Percentiles rank a stretch among this genome's conserved stretches.
Conservation (phyloP, 2,888 invertebrate genomes). For the Melieria crassipennis region DNA sequence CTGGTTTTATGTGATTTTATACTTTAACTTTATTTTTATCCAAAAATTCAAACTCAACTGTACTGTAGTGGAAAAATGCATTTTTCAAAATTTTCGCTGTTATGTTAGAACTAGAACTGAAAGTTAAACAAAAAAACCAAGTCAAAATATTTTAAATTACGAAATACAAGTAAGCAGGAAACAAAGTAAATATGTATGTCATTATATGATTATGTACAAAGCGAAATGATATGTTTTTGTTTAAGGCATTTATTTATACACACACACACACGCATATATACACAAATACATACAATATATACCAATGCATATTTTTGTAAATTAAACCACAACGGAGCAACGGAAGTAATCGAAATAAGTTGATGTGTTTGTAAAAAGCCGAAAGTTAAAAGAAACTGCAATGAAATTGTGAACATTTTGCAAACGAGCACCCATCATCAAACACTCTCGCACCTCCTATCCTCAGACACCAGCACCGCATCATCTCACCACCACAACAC, state of each 20-base stretch:
- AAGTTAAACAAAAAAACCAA: too few species aligned
- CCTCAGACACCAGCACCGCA: too few species aligned
- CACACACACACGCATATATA: slow-evolving; percentile 5
- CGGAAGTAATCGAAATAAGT: slow-evolving; percentile 22
- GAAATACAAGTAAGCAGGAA: background rate
- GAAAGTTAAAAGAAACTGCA: too few species aligned
- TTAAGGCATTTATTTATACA: slow-evolving; percentile 35
- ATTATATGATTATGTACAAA: slow-evolving; percentile 2
- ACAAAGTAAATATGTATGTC: background rate
- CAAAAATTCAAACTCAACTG: too few species aligned
- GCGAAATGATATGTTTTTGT: slow-evolving; percentile 13
- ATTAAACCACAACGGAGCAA: background rate
- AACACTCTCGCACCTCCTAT: too few species aligned
- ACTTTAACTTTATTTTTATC: background rate
- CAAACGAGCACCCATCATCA: too few species aligned
- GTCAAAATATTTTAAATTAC: too few species aligned
- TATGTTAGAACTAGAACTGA: too few species aligned
- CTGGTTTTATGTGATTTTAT: background rate
- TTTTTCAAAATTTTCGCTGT: too few species aligned
- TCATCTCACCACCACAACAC: too few species aligned
- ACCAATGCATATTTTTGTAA: slow-evolving; percentile 6
- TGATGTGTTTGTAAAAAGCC: background rate
- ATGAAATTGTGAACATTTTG: too few species aligned
- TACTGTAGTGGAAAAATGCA: too few species aligned
- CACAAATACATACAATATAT: background rate